Conservation (phyloP, 2,888 invertebrate genomes). For the Meteorus cinctellus region DNA sequence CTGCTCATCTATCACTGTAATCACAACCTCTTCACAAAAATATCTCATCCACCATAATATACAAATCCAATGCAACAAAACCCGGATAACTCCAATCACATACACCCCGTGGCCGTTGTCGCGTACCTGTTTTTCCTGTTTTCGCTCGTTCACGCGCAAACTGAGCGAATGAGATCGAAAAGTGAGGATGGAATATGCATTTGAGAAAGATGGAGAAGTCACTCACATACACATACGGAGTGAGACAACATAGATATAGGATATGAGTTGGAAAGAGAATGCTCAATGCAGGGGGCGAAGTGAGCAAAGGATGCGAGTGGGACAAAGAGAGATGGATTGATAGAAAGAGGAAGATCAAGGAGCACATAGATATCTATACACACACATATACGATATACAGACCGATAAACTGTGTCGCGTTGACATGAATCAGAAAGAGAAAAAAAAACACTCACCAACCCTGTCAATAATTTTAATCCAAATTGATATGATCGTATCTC, state of each 20-base stretch:
- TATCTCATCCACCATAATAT: slow-evolving; percentile 14
- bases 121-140: slow-evolving; percentile 58
- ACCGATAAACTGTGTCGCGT: slow-evolving; percentile 12
- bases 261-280: slow-evolving; percentile 17
- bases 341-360: background rate
- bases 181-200: slow-evolving; percentile 23
- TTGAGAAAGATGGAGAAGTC: slow-evolving; percentile 13
- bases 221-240: slow-evolving; percentile 5
- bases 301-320: slow-evolving; percentile 6
- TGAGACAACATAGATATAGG: slow-evolving; percentile 27
- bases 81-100: slow-evolving; percentile 42
- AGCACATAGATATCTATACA: slow-evolving; percentile 12
- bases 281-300: slow-evolving; percentile 21
- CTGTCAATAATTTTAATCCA: background rate
- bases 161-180: slow-evolving; percentile 39
- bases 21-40: slow-evolving; percentile 29
- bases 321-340: slow-evolving; percentile 1
- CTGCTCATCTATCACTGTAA: background rate
- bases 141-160: slow-evolving; percentile 51
- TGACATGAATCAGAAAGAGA: background rate
- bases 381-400: background rate
- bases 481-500: slow-evolving; percentile 4
- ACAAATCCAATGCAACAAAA: slow-evolving; percentile 22
- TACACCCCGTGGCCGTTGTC: slow-evolving; percentile 49
- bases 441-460: slow-evolving; percentile 17